phyloP scores from a whole-genome alignment of 1,140 invertebrate genomes.

The Philopotamus ludificatus region DNA sequence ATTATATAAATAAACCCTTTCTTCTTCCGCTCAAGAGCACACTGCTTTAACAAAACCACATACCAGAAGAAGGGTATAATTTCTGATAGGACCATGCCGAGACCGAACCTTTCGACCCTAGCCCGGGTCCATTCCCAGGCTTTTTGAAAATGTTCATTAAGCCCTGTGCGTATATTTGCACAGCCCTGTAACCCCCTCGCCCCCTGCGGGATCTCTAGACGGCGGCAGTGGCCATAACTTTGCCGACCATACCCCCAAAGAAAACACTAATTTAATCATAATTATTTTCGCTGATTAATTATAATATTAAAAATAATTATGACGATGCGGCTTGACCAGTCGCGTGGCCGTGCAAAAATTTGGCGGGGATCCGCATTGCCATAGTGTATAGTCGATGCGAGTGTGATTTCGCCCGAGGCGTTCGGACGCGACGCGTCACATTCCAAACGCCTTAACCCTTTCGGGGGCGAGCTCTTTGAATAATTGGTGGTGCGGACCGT shows the following conservation, averaged over 20 bases:
- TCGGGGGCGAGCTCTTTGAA: conserved; percentile 38
- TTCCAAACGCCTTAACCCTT: conserved; percentile 36
- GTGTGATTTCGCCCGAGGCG: background rate
- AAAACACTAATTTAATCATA: no score
- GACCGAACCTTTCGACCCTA: conserved; percentile 1
- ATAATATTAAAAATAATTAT: no score
- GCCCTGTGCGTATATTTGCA: background rate
- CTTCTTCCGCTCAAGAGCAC: conserved; percentile 27
- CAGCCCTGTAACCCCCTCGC: background rate
- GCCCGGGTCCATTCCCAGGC: background rate
- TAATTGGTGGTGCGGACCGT: conserved; percentile 40
- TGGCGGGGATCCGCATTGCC: conserved; percentile 13
- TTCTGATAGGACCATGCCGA: conserved; percentile 25
- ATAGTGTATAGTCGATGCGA: conserved; percentile 30
- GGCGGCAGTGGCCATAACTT: no score
- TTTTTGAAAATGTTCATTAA: conserved; percentile 28
- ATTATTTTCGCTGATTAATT: no score
- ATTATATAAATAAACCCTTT: conserved; percentile 38
- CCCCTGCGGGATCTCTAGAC: background rate
- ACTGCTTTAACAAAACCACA: conserved; percentile 29
- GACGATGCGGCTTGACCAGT: conserved; percentile 32
- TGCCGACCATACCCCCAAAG: no score
- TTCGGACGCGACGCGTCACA: conserved; percentile 23
- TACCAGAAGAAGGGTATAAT: conserved; percentile 37
- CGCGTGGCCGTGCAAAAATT: background rate